Evolutionary conservation across 1,140 invertebrate species (phyloP).

Genomic region (Vollenhovia emeryi): DNA sequence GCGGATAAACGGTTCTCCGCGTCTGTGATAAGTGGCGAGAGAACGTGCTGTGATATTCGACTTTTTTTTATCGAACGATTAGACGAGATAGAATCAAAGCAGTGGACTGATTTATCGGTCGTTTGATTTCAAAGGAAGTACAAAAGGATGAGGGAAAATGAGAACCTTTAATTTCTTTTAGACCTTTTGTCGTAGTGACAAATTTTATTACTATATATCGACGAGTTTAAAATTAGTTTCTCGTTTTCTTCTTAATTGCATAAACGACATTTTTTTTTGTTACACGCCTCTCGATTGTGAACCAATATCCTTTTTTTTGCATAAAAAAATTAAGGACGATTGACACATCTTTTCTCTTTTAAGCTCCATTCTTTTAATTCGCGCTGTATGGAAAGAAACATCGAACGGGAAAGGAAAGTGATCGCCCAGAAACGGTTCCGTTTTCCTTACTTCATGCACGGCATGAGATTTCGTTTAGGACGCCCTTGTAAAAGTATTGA

Average conservation of each 20-base stretch:
- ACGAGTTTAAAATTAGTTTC: background rate
- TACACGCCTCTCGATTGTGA: background rate
- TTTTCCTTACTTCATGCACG: background rate
- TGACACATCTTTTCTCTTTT: background rate
- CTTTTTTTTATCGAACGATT: conserved; percentile 7
- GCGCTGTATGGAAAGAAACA: background rate
- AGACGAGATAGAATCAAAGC: background rate
- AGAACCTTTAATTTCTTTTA: background rate
- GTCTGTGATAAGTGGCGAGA: background rate
- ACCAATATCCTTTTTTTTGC: background rate
- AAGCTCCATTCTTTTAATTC: background rate
- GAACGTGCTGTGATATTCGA: conserved; percentile 5
- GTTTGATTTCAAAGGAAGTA: conserved; percentile 2
- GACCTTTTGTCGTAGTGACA: background rate
- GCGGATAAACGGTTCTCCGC: background rate
- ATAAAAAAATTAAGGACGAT: background rate
- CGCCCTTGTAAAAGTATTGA: conserved; percentile 21
- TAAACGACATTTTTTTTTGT: background rate
- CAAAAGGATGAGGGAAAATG: background rate
- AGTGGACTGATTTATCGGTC: background rate
- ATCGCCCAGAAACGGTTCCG: background rate
- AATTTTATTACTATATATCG: background rate
- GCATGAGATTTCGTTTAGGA: conserved; percentile 26
- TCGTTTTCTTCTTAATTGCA: background rate
- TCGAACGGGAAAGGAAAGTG: background rate